Base-by-base conservation (phyloP, 2,113 vertebrate species). In the Urocolius indicus region DNA sequence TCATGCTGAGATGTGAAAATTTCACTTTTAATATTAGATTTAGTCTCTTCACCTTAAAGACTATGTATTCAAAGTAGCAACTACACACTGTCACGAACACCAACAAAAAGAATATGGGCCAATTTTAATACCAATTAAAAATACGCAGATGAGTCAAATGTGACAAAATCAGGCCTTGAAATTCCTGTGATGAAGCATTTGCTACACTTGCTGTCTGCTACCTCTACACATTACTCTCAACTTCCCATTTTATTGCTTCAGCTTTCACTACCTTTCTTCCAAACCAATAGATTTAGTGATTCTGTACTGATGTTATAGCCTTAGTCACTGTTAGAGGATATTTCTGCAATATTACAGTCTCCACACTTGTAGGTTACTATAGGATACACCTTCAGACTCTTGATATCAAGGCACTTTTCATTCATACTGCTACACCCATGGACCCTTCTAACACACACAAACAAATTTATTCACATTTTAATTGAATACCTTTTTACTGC, bases 201-300 rank as follows among this genome's bases (percentile, higher is more conserved):
- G 4, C 13, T 27, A 41, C 10, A 51, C 36, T 74, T 1, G 2
- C 13, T 51, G 38, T 41, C 11, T 1, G 1, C 43, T 72, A 10
- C 30, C 55, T 79, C 30, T 17, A 71, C 16, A 21, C 0, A 1
- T 13, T 71, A 22, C 15, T 75, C 30, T 29, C 32, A 71, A 36
- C 3, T 41, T 10, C 7, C 8, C 5, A n/a, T 63, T 83, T 23
- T 13, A 24, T 32, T 52, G 18, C n/a, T 58, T 76, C 43, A 79
- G 20, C 9, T 79, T 76, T 72, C 43, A 67, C 23, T 4, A 6
- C 20, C 14, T 75, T 89, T 67, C 12, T 34, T 49, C 34, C 67
- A 13, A 79, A 59, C 9, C 15, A 71, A 2, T 21, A 13, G 29
- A 43, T 71, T 63, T 48, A 79, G 41, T 26, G 24, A 83, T 57